Base-by-base conservation (phyloP, 1,140 invertebrate genomes). In the Drosophila serrata region DNA sequence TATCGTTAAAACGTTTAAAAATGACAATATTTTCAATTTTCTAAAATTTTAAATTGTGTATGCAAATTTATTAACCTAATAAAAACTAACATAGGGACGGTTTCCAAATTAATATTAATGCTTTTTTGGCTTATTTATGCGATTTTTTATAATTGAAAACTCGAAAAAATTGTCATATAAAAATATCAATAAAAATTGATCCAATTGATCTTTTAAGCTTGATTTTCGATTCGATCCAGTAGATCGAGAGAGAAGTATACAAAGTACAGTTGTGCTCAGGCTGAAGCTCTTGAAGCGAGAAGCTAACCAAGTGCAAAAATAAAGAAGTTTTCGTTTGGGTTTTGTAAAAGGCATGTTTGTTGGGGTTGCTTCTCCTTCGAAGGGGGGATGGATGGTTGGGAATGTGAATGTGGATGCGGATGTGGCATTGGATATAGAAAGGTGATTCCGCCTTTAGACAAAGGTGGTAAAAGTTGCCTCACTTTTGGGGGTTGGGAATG, bases 251-350 rank as follows among this genome's bases (percentile, higher is more conserved):
- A 49, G 45, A 17, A 13, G 15, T 58, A 31, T 37, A 24, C 12
- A 13, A 17, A 69, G 85, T 88, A 87, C 84, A 88, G 85, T 88
- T 75, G 42, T 29, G 31, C 33, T 31, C 29, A 43, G 7, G 17
- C 3, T 31, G 33, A 81, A 76, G 59, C 63, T 59, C 60, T 29
- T 61, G 53, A 76, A 59, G 55, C 39, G 22, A 27, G 57, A 42
- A 75, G 56, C 57, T 61, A 37, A 15, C 46, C 27, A 65, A 75
- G 60, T 39, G 63, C 75, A 77, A 53, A 58, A 63, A 49, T 35
- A 64, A 57, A 19, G 55, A 60, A 56, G 43, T 59, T 72, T 48
- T 37, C n/a, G n/a, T 8, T n/a, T 29, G 43, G 33, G 19, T 48
- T 58, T 53, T 72, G 55, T 69, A 29, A 27, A 46, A 31, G 48